phyloP scores from a whole-genome alignment of 2,113 vertebrate species.

The Chaetodon trifascialis region DNA sequence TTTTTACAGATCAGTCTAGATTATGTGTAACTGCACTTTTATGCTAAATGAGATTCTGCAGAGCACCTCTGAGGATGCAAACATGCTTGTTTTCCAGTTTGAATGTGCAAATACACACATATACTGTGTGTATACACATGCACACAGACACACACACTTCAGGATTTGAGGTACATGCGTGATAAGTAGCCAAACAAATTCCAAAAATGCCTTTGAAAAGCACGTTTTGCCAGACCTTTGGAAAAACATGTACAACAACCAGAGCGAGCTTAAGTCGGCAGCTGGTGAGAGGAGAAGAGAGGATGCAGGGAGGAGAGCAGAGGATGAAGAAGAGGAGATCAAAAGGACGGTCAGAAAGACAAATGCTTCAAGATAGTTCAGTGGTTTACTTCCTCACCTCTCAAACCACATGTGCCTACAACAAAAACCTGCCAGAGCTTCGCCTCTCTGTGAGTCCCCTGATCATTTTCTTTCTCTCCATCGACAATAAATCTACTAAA shows the following conservation, averaged over 20 bases:
- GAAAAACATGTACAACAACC: slow-evolving; percentile 57
- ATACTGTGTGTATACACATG: not conserved
- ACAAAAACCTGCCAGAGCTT: not conserved
- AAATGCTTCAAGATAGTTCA: slow-evolving; percentile 18
- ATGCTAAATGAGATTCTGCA: not conserved
- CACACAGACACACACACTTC: slow-evolving; percentile 6
- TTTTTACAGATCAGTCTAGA: not conserved
- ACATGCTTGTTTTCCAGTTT: not conserved
- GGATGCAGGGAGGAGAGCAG: not conserved
- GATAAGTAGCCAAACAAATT: slow-evolving; percentile 65
- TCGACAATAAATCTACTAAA: not conserved
- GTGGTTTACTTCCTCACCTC: slow-evolving; percentile 52
- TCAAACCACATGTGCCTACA: slow-evolving; percentile 36
- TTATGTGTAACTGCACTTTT: not conserved
- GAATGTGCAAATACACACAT: not conserved
- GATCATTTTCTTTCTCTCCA: not conserved
- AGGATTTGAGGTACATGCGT: slow-evolving; percentile 42
- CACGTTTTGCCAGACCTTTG: slow-evolving; percentile 59
- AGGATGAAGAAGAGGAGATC: not conserved
- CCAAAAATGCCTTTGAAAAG: slow-evolving; percentile 62
- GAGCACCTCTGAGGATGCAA: not conserved
- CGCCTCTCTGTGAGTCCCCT: not conserved
- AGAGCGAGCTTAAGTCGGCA: slow-evolving; percentile 37
- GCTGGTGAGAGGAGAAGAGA: slow-evolving; percentile 26
- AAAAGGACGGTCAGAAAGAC: slow-evolving; percentile 25